A percentile compares a stretch with the other conserved stretches of the same genome.
Evolutionary conservation across 2,888 invertebrate species (phyloP).

Genomic region (Polymixis flavicincta): DNA sequence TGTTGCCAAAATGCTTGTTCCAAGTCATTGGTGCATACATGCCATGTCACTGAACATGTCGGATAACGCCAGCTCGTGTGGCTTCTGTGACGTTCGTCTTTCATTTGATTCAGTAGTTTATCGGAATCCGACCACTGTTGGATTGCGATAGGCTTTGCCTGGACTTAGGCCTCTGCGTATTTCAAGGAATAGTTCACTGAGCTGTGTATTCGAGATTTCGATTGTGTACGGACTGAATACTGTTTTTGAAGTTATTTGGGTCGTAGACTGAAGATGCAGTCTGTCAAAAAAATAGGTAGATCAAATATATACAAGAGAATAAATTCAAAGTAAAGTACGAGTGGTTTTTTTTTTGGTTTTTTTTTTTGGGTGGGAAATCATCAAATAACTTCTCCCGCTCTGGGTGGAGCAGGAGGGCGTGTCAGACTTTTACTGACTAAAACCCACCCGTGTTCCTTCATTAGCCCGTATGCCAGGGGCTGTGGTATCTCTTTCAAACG

Average conservation of each 20-base stretch:
- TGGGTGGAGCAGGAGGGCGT: too few relatives aligned
- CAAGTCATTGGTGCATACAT: slow-evolving; percentile 1
- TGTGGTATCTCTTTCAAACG: too few relatives aligned
- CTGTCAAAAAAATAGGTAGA: background rate
- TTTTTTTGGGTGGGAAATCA: too few relatives aligned
- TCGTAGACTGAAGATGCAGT: background rate
- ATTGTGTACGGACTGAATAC: background rate
- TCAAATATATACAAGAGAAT: background rate
- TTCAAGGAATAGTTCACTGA: background rate
- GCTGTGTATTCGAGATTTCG: background rate
- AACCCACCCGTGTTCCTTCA: too few relatives aligned
- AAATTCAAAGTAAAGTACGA: background rate
- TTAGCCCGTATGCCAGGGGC: too few relatives aligned
- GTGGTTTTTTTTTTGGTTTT: too few relatives aligned
- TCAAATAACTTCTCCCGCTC: too few relatives aligned
- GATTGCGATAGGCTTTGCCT: too few relatives aligned
- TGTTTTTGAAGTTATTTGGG: background rate
- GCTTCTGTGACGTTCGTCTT: background rate
- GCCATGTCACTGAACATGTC: background rate
- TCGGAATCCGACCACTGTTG: background rate
- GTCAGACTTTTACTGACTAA: too few relatives aligned
- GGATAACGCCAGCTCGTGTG: background rate
- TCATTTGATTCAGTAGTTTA: background rate
- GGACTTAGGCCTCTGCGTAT: too few relatives aligned
- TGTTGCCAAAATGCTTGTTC: background rate